Base-by-base conservation (phyloP, 2,797 vertebrate species). In the Thripadectes ignobilis region DNA sequence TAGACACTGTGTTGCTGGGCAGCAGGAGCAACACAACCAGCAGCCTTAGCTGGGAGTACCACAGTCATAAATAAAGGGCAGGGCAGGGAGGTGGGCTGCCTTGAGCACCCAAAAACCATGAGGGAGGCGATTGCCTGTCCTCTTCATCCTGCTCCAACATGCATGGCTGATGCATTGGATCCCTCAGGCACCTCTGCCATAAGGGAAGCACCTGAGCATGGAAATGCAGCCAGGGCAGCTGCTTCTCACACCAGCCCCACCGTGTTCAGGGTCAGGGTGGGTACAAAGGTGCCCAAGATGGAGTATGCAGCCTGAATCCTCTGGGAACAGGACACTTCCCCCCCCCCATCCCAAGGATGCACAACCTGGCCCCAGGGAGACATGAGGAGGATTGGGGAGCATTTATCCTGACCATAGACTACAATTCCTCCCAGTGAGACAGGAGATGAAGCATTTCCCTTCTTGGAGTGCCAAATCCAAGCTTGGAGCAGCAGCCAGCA, bases 331-430 rank as follows among this genome's bases (percentile, higher is more conserved):
- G 59, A 29, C 45, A 22, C 21, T 46, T 26, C 2, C 8, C 12
- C 10, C 21, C 7, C n/a, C 49, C 49, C 3, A 7, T 39, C 24
- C 26, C 36, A 46, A 34, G 49, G 46, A 61, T 58, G 34, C 22
- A 23, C 55, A 41, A 2, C 32, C 18, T 26, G 80, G 23, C n/a
- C 57, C 61, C 3, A 1, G 29, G 41, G 66, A 71, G 14, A 24
- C 38, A 41, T 0, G 0, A 30, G 65, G 45, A 24, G 23, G 39
- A 30, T 13, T n/a, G 43, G 59, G 36, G 12, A 32, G 9, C 0
- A 0, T 51, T 62, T 3, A 0, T 24, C 43, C 29, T 6, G 15
- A 32, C 46, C 45, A 6, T 1, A 24, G 49, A 43, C 59, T 7
- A 8, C 5, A 23, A 0, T 45, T 79, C 58, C 21, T 57, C 36